These are phyloP conservation scores for Indicator maculatus DNA, from an alignment of 2,113 vertebrate genomes.

Conservation along the genomic window DNA sequence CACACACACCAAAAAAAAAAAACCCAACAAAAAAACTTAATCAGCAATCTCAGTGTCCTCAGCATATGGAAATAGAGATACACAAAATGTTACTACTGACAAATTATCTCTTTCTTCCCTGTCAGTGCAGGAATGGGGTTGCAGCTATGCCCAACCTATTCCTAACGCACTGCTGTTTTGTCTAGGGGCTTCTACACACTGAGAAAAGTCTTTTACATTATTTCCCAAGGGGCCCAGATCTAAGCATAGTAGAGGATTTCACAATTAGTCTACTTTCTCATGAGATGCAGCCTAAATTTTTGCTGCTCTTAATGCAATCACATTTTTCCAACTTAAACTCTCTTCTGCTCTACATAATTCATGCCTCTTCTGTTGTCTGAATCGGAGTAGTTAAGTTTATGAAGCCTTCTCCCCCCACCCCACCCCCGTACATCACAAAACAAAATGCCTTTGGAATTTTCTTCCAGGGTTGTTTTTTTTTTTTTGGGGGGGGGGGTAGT, in stretches of 20 bases:
- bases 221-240: conserved; percentile 37
- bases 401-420: neutral
- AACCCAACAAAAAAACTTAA: neutral
- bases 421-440: neutral
- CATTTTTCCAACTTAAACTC: conserved; percentile 43
- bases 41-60: neutral
- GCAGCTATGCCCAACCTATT: conserved; percentile 30
- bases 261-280: conserved; percentile 66
- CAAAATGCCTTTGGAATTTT: neutral
- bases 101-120: conserved; percentile 15
- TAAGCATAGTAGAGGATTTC: conserved; percentile 50
- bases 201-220: conserved; percentile 25
- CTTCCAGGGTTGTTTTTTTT: neutral
- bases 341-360: conserved; percentile 62
- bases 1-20: too few relatives aligned
- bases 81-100: neutral
- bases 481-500: neutral
- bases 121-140: neutral
- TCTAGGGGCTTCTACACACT: conserved; percentile 19
- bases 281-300: conserved; percentile 68
- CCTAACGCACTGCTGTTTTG: conserved; percentile 13
- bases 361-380: neutral
- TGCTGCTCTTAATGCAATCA: conserved; percentile 48
- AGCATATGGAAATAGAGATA: neutral
- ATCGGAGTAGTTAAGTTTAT: neutral